These are phyloP conservation scores for Hypena proboscidalis DNA, from an alignment of 2,888 invertebrate species.

Conservation along the genomic window DNA sequence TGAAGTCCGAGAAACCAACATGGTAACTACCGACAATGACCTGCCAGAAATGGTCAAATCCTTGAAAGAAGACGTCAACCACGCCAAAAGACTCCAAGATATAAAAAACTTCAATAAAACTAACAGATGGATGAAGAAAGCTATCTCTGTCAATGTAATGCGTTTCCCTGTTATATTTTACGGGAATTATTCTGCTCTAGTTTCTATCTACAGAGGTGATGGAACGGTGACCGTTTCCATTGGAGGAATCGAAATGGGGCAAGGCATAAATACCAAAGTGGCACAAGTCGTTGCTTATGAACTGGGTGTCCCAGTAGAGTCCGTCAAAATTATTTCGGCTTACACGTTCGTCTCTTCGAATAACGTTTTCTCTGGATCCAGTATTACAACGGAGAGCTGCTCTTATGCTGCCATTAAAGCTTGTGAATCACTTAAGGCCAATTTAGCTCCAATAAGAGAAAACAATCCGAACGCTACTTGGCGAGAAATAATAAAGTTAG, in stretches of 20 bases:
- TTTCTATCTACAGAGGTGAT: conserved; percentile 88
- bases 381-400: conserved; percentile 87
- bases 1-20: conserved; percentile 84
- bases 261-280: conserved; percentile 92
- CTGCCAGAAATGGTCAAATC: conserved; percentile 83
- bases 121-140: conserved; percentile 92
- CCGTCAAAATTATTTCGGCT: conserved; percentile 86
- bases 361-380: conserved; percentile 87
- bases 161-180: conserved; percentile 84
- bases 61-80: conserved; percentile 81
- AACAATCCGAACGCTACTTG: conserved; percentile 80
- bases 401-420: conserved; percentile 84
- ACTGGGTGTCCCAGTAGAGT: conserved; percentile 87
- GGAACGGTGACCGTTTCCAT: conserved; percentile 89
- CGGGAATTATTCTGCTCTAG: conserved; percentile 85
- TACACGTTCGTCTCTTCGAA: conserved; percentile 87
- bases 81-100: conserved; percentile 76
- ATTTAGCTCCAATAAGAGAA: conserved; percentile 84
- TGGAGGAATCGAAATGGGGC: conserved; percentile 90
- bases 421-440: conserved; percentile 83
- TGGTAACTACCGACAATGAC: conserved; percentile 73
- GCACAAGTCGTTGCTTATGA: conserved; percentile 91
- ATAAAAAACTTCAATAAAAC: conserved; percentile 85
- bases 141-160: conserved; percentile 87
- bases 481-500: conserved; percentile 84